Conservation (phyloP, 2,888 invertebrate genomes). For the Nasonia oneida region DNA sequence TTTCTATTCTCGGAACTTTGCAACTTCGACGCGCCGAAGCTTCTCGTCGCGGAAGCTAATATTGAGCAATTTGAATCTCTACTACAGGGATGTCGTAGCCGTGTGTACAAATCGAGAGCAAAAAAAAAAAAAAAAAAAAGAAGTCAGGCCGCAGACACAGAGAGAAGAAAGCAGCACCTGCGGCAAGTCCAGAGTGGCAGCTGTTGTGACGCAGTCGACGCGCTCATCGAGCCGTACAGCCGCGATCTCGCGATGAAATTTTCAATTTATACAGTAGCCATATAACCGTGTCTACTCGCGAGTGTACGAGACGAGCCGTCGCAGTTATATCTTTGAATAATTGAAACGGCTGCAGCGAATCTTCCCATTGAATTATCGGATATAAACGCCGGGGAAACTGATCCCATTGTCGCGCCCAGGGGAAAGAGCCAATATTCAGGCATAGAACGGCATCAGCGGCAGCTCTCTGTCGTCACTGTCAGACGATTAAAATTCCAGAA, state of each 20-base stretch:
- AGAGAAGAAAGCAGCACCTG: not conserved
- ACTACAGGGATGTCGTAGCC: not conserved
- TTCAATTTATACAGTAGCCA: not conserved
- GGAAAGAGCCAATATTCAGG: not conserved
- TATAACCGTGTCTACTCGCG: not conserved
- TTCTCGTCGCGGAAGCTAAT: not conserved
- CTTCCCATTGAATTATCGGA: no score
- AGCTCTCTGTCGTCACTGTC: not conserved
- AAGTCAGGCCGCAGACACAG: not conserved
- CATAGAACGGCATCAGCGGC: conserved; percentile 1
- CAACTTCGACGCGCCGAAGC: not conserved
- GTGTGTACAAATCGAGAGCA: not conserved
- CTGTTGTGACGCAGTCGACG: not conserved
- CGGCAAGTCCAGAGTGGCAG: not conserved
- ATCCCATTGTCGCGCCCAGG: not conserved
- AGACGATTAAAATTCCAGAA: conserved; percentile 62
- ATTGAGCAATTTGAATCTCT: no score
- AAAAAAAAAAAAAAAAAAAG: not conserved
- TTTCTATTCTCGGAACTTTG: not conserved
- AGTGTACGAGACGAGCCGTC: not conserved
- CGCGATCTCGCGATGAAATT: not conserved
- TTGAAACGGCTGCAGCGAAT: conserved; percentile 13
- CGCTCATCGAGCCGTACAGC: not conserved
- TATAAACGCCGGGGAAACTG: no score
- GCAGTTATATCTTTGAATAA: conserved; percentile 35